Base-by-base conservation (phyloP, 1,140 invertebrate genomes). In the Prorops nasuta region DNA sequence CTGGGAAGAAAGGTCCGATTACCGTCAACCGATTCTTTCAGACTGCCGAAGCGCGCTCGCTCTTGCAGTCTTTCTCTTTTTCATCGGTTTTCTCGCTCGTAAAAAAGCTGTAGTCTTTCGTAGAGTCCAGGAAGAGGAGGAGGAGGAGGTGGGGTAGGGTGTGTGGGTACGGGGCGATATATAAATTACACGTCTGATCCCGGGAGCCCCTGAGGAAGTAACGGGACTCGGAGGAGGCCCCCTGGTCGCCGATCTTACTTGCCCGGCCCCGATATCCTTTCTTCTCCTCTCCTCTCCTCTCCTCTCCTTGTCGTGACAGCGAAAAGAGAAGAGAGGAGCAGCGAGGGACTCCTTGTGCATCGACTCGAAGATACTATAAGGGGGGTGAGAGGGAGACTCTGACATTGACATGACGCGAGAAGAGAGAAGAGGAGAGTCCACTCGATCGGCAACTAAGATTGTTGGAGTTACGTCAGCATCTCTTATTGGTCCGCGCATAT, bases 131-230 rank as follows among this genome's bases (percentile, higher is more conserved):
- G 41, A 28, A 43, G 44, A 37, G 55, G n/a, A n/a, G n/a, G n/a
- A n/a, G n/a, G n/a, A n/a, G n/a, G n/a, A n/a, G n/a, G n/a, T n/a
- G n/a, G n/a, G n/a, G n/a, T n/a, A n/a, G n/a, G n/a, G n/a, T n/a
- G 24, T 41, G 44, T 49, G 51, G 48, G 58, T 51, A 53, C 54
- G 37, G 58, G 61, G 60, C 63, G 63, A 69, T 69, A 67, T 69
- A 69, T 69, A 69, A 69, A 69, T 67, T 69, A 69, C 63, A 67
- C 54, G 64, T 68, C 64, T 65, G 60, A 61, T 57, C 64, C 44
- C 53, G 42, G 54, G 46, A 53, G 58, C 54, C 56, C 63, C 55
- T 36, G 32, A 54, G 62, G 61, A 55, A 63, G 22, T 67, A 69
- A 69, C 66, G 66, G 66, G 54, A 67, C 49, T 42, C 14, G 8